A percentile compares a stretch with the other conserved stretches of the same genome.
phyloP scores from a whole-genome alignment of 2,888 invertebrate genomes.

The Acronicta aceris region DNA sequence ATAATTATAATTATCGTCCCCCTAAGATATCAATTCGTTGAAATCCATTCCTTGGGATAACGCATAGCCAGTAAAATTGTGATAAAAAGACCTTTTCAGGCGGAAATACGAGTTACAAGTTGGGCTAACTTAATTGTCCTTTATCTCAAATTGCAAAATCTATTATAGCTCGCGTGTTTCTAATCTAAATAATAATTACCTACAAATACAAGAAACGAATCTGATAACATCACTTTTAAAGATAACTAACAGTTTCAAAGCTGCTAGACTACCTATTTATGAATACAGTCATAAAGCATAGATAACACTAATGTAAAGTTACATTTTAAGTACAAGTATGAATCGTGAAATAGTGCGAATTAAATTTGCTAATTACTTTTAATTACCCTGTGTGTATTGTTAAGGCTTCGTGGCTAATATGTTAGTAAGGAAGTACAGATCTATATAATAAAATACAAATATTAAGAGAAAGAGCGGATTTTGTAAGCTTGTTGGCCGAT shows the following conservation, averaged over 20 bases:
- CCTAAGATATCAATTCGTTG: no score
- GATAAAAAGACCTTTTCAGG: no score
- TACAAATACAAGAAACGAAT: constrained; percentile 20
- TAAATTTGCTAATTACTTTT: constrained; percentile 12
- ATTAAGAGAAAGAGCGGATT: no score
- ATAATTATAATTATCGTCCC: no score
- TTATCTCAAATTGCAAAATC: background rate
- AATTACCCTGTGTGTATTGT: constrained; percentile 4
- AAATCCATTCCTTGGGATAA: no score
- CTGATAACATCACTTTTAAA: constrained; percentile 24
- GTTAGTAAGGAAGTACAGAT: no score
- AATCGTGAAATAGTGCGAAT: constrained; percentile 16
- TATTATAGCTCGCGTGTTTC: constrained; percentile 11
- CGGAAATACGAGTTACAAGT: background rate
- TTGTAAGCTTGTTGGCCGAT: no score
- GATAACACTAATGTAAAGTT: constrained; percentile 4
- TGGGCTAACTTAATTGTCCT: background rate
- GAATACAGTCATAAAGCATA: background rate
- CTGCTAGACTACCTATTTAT: constrained; percentile 4
- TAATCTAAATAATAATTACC: constrained; percentile 28
- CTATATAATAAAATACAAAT: no score
- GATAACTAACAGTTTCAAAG: constrained; percentile 29
- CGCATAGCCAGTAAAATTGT: no score
- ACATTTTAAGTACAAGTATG: constrained; percentile 9
- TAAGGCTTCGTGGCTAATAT: no score